Evolutionary conservation across 2,888 invertebrate species (phyloP).

Genomic region (Eristalis tenax): DNA sequence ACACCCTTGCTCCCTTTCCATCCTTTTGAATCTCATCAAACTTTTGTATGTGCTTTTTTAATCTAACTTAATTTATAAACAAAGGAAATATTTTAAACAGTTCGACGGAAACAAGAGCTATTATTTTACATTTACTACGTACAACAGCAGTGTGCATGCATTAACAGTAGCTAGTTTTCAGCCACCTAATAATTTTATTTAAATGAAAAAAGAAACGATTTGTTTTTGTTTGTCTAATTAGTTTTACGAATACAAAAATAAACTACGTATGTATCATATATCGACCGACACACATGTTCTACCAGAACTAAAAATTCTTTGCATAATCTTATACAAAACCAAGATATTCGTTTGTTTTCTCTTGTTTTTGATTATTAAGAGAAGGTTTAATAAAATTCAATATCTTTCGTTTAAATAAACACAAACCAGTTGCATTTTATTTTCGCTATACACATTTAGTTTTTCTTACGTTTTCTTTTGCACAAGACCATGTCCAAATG

Average conservation of each 20-base stretch:
- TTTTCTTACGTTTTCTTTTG: background rate
- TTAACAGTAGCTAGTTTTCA: slow-evolving; percentile 12
- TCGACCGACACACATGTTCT: slow-evolving; percentile 27
- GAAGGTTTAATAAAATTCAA: slow-evolving; percentile 42
- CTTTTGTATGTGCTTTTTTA: background rate
- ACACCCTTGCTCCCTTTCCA: background rate
- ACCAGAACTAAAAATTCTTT: slow-evolving; percentile 30
- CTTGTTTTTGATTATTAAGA: slow-evolving; percentile 28
- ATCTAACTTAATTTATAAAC: background rate
- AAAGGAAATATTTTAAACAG: background rate
- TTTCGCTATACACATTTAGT: slow-evolving; percentile 1
- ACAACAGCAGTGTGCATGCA: slow-evolving; percentile 29
- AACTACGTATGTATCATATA: slow-evolving; percentile 1
- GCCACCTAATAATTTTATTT: slow-evolving; percentile 14
- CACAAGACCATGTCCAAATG: background rate
- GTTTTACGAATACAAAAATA: slow-evolving; percentile 17
- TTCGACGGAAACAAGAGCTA: background rate
- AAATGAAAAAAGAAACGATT: background rate
- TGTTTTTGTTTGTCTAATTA: slow-evolving; percentile 12
- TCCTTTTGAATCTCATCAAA: background rate
- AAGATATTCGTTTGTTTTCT: slow-evolving; percentile 24
- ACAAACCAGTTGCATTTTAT: slow-evolving; percentile 20
- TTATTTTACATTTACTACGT: background rate
- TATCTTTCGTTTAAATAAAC: slow-evolving; percentile 54
- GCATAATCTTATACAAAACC: slow-evolving; percentile 33